Evolutionary conservation across 2,113 vertebrate species (phyloP), one percentile per base, ranked within the genome.

Genomic region (Stigmatopora argus): DNA sequence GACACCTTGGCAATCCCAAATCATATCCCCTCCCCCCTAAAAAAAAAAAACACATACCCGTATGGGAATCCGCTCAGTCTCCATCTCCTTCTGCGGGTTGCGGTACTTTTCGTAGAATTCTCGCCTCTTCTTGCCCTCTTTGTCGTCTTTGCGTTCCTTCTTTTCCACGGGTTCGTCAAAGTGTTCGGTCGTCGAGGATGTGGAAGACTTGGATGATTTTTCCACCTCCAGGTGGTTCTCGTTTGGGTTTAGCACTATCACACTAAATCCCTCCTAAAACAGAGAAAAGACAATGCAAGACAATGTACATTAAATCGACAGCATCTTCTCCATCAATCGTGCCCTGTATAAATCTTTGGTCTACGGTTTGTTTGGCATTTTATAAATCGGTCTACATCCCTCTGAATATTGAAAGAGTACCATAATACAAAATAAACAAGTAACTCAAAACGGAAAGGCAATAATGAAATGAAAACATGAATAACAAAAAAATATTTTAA

Each of bases 161-260:
- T 98, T 99, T 86, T 97, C 95, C 38, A 93, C 94, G 26, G 96
- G 96, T 88, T 99, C 96, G 72, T 95, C 96, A 15, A 87, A 88
- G 68, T 87, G 86, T 78, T 98, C 95, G 17, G 92, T 90, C 45
- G 92, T 90, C 69, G 92, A 90, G 45, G 73, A 84, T 10, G 89
- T 74, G 41, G 75, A 74, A 35, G 65, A 81, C 67, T 82, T 87
- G 74, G 91, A 90, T 31, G 89, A 89, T 86, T 94, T 96, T 88
- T 97, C 96, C 81, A 98, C 89, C 90, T 98, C 95, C 84, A 96
- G 92, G 89, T 92, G 95, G 91, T 99, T 99, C 91, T 97, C 94
- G 70, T 99, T 99, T 82, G 96, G 95, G 91, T 99, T 99, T 83
- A 99, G 89, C 69, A 99, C 94, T 85, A 98, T 94, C 80, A 99